These are phyloP conservation scores for Gonatopus flavifemur DNA, from an alignment of 1,140 invertebrate genomes.

Conservation along the genomic window DNA sequence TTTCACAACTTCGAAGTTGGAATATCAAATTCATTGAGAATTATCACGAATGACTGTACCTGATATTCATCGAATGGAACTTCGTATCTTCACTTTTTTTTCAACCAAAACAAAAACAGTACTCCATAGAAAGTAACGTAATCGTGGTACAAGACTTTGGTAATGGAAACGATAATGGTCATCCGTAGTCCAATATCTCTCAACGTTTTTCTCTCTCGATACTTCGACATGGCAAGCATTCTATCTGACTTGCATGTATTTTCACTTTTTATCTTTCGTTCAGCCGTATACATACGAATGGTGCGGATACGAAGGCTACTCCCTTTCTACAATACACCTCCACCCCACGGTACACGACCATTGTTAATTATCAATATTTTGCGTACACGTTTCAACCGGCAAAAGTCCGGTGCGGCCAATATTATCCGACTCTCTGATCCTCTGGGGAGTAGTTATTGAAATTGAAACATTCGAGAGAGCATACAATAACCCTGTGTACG, in stretches of 20 bases:
- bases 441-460: conserved; percentile 61
- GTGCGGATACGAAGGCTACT: conserved; percentile 23
- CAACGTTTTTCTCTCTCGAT: no score
- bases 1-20: no score
- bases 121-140: no score
- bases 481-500: conserved; percentile 26
- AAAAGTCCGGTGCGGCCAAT: conserved; percentile 43
- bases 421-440: conserved; percentile 38
- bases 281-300: not conserved
- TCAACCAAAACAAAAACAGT: no score
- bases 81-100: no score
- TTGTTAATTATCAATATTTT: conserved; percentile 60
- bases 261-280: conserved; percentile 1
- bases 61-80: no score
- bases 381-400: conserved; percentile 39
- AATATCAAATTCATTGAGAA: no score
- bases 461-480: conserved; percentile 53
- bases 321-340: conserved; percentile 27
- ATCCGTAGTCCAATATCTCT: no score
- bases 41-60: no score
- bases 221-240: no score
- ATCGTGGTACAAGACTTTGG: no score
- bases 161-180: no score
- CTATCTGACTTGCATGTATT: conserved; percentile 3
- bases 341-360: conserved; percentile 41